A percentile compares a stretch with the other conserved stretches of the same genome.
These are phyloP conservation scores for Porites rus DNA, from an alignment of 92 coral and sea anemone genomes.

Conservation along the genomic window DNA sequence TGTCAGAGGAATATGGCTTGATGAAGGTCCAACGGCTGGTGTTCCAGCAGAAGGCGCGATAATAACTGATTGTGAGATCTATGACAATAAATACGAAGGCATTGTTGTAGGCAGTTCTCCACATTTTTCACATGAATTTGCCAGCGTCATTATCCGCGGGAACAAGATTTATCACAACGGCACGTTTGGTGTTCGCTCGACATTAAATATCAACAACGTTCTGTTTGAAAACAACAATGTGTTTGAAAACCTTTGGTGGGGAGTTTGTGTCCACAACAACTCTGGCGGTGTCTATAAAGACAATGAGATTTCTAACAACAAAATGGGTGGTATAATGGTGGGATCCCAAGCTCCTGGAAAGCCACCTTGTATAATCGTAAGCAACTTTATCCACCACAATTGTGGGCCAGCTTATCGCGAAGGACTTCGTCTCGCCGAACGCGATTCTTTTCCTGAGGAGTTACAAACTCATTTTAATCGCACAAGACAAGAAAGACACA, in stretches of 20 bases:
- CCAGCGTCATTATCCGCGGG: neutral
- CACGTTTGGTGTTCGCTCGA: constrained; percentile 29
- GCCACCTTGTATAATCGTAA: constrained; percentile 19
- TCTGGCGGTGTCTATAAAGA: constrained; percentile 28
- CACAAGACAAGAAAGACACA: too few species aligned
- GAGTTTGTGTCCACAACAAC: constrained; percentile 33
- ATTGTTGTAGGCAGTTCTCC: neutral
- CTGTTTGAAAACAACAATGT: constrained; percentile 10
- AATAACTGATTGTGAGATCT: constrained; percentile 6
- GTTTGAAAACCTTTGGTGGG: constrained; percentile 45
- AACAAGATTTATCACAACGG: constrained; percentile 40
- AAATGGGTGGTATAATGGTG: constrained; percentile 38
- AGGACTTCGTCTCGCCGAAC: constrained; percentile 13
- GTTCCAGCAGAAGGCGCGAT: neutral
- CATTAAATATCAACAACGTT: neutral
- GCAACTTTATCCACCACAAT: constrained; percentile 36
- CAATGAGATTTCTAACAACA: constrained; percentile 35
- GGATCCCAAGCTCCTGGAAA: constrained; percentile 16
- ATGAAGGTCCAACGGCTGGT: neutral
- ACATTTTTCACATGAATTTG: accelerated
- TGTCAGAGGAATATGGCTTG: constrained; percentile 18
- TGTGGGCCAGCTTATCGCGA: constrained; percentile 26
- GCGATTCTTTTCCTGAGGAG: neutral
- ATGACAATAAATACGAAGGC: constrained; percentile 41
- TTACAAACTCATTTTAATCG: neutral